phyloP scores from a whole-genome alignment of 2,888 invertebrate species.

The Ormyrus pomaceus region DNA sequence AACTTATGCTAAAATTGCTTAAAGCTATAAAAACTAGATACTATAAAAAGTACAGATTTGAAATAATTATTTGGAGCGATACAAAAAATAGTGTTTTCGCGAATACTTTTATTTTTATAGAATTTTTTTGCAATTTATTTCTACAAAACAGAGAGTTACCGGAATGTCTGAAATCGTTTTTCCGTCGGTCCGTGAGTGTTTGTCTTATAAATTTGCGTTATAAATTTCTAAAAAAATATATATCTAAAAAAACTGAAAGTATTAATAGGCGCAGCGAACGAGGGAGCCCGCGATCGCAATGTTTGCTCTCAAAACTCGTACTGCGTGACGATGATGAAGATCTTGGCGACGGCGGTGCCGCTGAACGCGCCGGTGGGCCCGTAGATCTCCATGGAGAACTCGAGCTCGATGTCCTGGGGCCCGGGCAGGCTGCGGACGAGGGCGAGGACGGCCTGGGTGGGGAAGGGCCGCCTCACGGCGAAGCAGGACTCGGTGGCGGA shows the following conservation, averaged over 20 bases:
- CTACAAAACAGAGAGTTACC: too few relatives aligned
- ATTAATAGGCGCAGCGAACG: neutral
- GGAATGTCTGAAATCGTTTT: too few relatives aligned
- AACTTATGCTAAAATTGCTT: too few relatives aligned
- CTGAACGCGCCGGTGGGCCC: conserved; percentile 82
- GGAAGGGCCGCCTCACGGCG: conserved; percentile 76
- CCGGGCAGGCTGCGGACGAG: conserved; percentile 86
- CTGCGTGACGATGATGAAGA: conserved; percentile 91
- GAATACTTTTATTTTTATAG: too few relatives aligned
- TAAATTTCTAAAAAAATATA: neutral
- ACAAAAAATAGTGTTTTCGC: too few relatives aligned
- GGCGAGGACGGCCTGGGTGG: conserved; percentile 86
- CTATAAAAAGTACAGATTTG: too few relatives aligned
- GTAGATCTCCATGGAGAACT: conserved; percentile 90
- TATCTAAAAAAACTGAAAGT: neutral
- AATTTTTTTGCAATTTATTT: too few relatives aligned
- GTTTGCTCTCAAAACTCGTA: conserved; percentile 82
- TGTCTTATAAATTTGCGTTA: too few relatives aligned
- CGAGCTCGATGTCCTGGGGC: conserved; percentile 93
- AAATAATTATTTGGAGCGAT: too few relatives aligned
- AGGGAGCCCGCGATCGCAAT: too few relatives aligned
- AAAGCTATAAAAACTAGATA: too few relatives aligned
- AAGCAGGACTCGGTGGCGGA: conserved; percentile 80
- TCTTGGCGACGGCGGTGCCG: conserved; percentile 90
- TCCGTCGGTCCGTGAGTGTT: too few relatives aligned